phyloP scores from a whole-genome alignment of 2,888 invertebrate genomes.

The Aleiodes leptofemur region DNA sequence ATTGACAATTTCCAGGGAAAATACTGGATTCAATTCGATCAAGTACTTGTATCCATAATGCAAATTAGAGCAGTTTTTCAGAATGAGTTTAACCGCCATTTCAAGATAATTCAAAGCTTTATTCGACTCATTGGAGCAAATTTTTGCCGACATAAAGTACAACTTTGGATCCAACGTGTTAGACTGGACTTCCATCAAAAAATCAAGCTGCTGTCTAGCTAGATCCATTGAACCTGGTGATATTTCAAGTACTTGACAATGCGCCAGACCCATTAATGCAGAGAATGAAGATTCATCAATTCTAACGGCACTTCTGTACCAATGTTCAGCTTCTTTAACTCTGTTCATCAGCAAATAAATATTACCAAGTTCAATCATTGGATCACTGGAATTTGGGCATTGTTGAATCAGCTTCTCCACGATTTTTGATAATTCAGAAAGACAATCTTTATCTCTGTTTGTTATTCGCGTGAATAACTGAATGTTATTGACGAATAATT shows the following conservation, averaged over 20 bases:
- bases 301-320: slow-evolving; percentile 88
- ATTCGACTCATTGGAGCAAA: slow-evolving; percentile 77
- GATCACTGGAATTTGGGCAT: slow-evolving; percentile 76
- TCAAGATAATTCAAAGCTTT: slow-evolving; percentile 80
- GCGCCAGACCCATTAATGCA: slow-evolving; percentile 88
- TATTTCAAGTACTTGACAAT: slow-evolving; percentile 85
- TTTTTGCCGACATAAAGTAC: slow-evolving; percentile 82
- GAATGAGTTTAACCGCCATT: slow-evolving; percentile 79
- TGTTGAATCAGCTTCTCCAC: slow-evolving; percentile 88
- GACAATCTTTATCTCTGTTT: slow-evolving; percentile 80
- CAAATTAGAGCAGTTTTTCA: slow-evolving; percentile 76
- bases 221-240: slow-evolving; percentile 81
- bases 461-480: slow-evolving; percentile 85
- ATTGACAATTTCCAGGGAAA: slow-evolving; percentile 86
- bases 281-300: slow-evolving; percentile 88
- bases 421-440: slow-evolving; percentile 85
- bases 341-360: slow-evolving; percentile 86
- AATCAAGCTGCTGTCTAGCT: slow-evolving; percentile 90
- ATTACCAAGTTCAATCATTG: slow-evolving; percentile 89
- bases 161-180: slow-evolving; percentile 82
- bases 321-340: slow-evolving; percentile 86
- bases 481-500: slow-evolving; percentile 83
- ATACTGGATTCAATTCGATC: slow-evolving; percentile 88
- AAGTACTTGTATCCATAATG: slow-evolving; percentile 87
- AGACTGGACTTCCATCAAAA: slow-evolving; percentile 88